A percentile compares a stretch with the other conserved stretches of the same genome.
phyloP scores from a whole-genome alignment of 2,113 vertebrate genomes.

The Labrus mixtus region DNA sequence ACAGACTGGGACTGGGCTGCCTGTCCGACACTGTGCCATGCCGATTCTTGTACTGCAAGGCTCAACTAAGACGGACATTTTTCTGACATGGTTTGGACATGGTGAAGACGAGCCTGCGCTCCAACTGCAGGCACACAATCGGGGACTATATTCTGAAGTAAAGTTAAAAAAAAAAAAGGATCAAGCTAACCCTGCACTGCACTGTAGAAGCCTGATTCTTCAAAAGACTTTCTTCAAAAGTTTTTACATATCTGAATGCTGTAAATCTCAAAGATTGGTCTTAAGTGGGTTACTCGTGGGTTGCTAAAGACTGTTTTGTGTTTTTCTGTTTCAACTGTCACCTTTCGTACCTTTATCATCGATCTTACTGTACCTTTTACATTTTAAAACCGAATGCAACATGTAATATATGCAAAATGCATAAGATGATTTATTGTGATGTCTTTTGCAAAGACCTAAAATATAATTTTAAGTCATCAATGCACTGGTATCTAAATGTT shows the following conservation, averaged over 20 bases:
- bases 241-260: constrained; percentile 35
- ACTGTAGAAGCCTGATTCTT: not conserved
- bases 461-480: constrained; percentile 7
- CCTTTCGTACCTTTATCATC: constrained; percentile 6
- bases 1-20: constrained; percentile 2
- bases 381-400: constrained; percentile 11
- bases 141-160: constrained; percentile 2
- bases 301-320: constrained; percentile 23
- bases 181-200: constrained; percentile 7
- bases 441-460: constrained; percentile 41
- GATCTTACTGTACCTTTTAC: constrained; percentile 34
- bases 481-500: constrained; percentile 25
- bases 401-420: constrained; percentile 55
- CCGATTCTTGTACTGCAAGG: constrained; percentile 16
- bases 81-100: constrained; percentile 5
- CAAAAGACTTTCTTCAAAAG: constrained; percentile 29
- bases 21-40: constrained; percentile 17
- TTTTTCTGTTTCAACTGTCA: constrained; percentile 18
- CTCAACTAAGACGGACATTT: constrained; percentile 15
- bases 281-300: not conserved
- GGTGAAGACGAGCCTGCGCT: not conserved
- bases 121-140: not conserved
- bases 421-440: constrained; percentile 51
- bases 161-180: not conserved
- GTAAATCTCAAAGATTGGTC: constrained; percentile 37